These are phyloP conservation scores for Thunnus thynnus DNA, from an alignment of 2,113 vertebrate species.

Conservation along the genomic window DNA sequence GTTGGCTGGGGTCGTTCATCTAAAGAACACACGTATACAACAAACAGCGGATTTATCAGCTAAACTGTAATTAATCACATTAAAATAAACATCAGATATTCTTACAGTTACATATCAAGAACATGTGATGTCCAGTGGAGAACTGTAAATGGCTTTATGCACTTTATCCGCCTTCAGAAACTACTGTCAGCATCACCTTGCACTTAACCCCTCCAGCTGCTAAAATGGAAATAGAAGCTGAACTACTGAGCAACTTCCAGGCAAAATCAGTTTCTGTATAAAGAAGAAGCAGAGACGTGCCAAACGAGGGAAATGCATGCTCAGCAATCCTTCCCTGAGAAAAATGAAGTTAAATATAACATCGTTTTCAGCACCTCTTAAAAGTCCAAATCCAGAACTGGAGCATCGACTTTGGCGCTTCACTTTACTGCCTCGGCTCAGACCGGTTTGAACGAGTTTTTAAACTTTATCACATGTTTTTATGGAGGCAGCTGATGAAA, in stretches of 20 bases:
- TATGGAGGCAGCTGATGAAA: not conserved
- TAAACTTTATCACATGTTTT: not conserved
- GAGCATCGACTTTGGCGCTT: not conserved
- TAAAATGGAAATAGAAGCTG: constrained; percentile 10
- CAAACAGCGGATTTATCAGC: not conserved
- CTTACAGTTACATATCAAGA: not conserved
- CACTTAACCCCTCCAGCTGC: not conserved
- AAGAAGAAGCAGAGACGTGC: not conserved
- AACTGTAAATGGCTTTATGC: too few relatives aligned
- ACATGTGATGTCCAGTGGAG: not conserved
- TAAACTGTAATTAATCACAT: not conserved
- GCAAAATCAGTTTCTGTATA: not conserved
- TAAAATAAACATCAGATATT: not conserved
- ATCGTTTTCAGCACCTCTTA: constrained; percentile 1
- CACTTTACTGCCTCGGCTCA: not conserved
- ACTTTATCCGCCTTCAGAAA: not conserved
- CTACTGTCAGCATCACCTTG: too few relatives aligned
- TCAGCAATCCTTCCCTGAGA: constrained; percentile 21
- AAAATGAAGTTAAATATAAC: constrained; percentile 18
- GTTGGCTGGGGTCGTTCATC: constrained; percentile 92
- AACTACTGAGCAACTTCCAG: constrained; percentile 4
- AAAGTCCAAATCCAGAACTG: constrained; percentile 8
- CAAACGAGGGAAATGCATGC: not conserved
- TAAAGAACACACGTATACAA: constrained; percentile 51
- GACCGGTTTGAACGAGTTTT: too few relatives aligned